These are phyloP conservation scores for Staurois parvus DNA, from an alignment of 2,797 vertebrate genomes.

Conservation along the genomic window DNA sequence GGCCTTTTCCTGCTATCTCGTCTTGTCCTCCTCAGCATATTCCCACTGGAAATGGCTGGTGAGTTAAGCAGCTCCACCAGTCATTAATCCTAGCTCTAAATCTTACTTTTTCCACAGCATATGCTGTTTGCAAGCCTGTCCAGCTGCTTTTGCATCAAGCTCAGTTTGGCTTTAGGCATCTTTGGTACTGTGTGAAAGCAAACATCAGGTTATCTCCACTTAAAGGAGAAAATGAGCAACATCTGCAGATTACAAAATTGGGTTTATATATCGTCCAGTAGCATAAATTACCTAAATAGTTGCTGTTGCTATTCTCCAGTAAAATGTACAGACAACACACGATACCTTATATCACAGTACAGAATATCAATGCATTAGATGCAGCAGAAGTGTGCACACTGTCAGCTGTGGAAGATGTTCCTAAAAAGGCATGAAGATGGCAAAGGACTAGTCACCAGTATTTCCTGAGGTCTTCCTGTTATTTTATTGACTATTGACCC, in stretches of 20 bases:
- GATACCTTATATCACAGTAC: too few species aligned
- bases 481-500: too few species aligned
- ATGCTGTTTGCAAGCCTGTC: conserved; percentile 55
- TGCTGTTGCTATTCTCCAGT: too few species aligned
- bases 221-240: not conserved
- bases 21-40: conserved; percentile 19
- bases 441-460: too few species aligned
- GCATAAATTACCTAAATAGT: not conserved
- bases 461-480: too few species aligned
- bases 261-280: not conserved
- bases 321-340: too few species aligned
- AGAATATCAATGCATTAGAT: too few species aligned
- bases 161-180: conserved; percentile 23
- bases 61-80: conserved; percentile 39
- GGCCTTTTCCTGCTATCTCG: conserved; percentile 32
- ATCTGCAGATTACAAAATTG: not conserved
- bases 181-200: conserved; percentile 32
- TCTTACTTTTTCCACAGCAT: conserved; percentile 42
- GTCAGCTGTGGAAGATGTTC: too few species aligned
- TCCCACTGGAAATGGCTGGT: conserved; percentile 27
- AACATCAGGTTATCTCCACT: conserved; percentile 35
- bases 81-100: conserved; percentile 55
- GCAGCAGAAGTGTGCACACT: too few species aligned
- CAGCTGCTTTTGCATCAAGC: conserved; percentile 26
- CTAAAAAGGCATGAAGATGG: too few species aligned